Evolutionary conservation across 2,888 invertebrate species (phyloP).

Genomic region (Dryobotodes eremita): DNA sequence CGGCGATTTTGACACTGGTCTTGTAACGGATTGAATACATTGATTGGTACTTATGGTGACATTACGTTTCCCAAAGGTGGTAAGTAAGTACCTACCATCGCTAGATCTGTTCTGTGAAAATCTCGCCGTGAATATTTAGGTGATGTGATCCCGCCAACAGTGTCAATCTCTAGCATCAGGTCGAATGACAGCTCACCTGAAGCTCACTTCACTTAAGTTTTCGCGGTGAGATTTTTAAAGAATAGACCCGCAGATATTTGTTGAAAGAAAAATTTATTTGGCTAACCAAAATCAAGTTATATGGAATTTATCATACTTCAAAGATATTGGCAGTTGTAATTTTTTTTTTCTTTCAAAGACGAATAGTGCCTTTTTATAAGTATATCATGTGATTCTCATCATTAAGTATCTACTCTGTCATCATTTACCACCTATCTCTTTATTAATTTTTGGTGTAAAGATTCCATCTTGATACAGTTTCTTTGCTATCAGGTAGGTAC

Average conservation of each 20-base stretch:
- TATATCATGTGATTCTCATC: neutral
- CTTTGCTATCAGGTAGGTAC: neutral
- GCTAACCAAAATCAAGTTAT: neutral
- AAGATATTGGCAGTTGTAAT: neutral
- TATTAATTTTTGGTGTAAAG: neutral
- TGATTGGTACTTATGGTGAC: neutral
- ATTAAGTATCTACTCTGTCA: neutral
- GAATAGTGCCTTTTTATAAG: neutral
- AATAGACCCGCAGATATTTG: too few relatives aligned
- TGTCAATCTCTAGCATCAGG: too few relatives aligned
- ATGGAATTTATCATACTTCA: neutral
- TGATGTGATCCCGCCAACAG: neutral
- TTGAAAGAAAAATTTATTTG: too few relatives aligned
- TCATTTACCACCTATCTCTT: too few relatives aligned
- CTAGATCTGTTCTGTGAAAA: neutral
- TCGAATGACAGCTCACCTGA: too few relatives aligned
- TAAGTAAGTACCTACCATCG: neutral
- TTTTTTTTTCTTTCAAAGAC: neutral
- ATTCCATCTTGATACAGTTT: neutral
- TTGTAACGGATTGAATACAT: constrained; percentile 19
- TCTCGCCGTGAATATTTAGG: neutral
- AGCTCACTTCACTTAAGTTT: too few relatives aligned
- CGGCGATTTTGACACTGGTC: constrained; percentile 37
- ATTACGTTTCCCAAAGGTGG: neutral
- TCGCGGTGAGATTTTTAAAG: too few relatives aligned